A percentile compares a stretch with the other conserved stretches of the same genome.
phyloP scores from a whole-genome alignment of 1,140 invertebrate species.

The Macrobrachium nipponense region DNA sequence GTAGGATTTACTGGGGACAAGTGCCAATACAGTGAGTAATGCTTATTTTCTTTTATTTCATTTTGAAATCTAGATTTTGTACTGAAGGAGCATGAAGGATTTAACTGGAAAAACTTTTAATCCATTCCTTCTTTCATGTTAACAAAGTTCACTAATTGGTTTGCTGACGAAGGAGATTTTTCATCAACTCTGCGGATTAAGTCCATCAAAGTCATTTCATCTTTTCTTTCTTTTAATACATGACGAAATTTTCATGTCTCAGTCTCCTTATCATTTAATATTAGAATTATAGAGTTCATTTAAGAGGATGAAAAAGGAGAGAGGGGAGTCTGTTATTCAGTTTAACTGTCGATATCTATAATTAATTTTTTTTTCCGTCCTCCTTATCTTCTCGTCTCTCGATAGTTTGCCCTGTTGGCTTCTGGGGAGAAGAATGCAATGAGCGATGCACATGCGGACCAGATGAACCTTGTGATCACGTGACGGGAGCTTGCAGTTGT shows the following conservation, averaged over 20 bases:
- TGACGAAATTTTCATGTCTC: no score
- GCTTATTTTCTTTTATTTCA: background rate
- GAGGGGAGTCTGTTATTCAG: no score
- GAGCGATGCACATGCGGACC: conserved; percentile 86
- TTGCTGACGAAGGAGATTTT: no score
- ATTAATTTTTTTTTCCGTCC: background rate
- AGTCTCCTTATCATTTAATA: no score
- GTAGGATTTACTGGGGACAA: conserved; percentile 68
- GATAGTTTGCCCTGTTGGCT: conserved; percentile 68
- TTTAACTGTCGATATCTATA: no score
- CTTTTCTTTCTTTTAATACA: no score
- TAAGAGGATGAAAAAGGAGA: no score
- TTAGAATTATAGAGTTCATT: no score
- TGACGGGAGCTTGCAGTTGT: conserved; percentile 37
- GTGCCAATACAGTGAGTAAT: conserved; percentile 67
- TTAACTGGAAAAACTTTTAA: background rate
- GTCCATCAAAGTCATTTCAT: no score
- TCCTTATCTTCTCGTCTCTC: background rate
- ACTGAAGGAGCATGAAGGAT: background rate
- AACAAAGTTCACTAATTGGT: no score
- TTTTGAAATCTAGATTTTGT: background rate
- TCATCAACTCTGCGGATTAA: no score
- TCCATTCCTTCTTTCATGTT: no score
- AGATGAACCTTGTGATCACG: conserved; percentile 65
- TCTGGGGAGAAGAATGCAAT: conserved; percentile 76